These are phyloP conservation scores for Drosophila nikananu DNA, from an alignment of 1,140 invertebrate genomes.

Conservation along the genomic window DNA sequence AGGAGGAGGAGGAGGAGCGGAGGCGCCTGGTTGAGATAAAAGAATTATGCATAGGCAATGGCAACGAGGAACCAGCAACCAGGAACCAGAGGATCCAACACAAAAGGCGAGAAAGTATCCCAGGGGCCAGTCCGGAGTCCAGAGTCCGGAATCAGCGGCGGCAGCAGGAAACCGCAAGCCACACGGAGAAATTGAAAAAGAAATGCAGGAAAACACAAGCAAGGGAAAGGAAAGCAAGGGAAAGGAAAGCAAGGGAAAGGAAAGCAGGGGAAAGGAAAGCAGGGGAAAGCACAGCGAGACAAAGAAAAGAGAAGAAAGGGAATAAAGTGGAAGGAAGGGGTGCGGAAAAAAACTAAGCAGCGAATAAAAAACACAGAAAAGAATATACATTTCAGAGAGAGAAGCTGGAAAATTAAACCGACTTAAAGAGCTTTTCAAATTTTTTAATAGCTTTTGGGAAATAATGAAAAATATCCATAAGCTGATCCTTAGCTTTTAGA, in stretches of 20 bases:
- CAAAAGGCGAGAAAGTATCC: conserved; percentile 51
- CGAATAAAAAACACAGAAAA: conserved; percentile 13
- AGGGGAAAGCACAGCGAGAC: conserved; percentile 10
- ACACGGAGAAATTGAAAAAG: conserved; percentile 59
- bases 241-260: conserved; percentile 10
- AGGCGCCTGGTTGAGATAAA: conserved; percentile 65
- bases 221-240: neutral
- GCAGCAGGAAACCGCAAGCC: conserved; percentile 70
- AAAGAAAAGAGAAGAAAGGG: neutral
- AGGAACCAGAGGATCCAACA: conserved; percentile 14
- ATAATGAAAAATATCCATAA: neutral
- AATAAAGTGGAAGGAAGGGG: neutral
- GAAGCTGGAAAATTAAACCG: neutral
- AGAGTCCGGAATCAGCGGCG: conserved; percentile 12
- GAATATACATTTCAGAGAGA: neutral
- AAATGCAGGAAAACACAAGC: conserved; percentile 18
- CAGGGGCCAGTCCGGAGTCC: conserved; percentile 13
- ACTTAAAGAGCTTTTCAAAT: no score
- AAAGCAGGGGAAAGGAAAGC: neutral
- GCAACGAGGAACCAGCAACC: neutral
- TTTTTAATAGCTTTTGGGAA: neutral
- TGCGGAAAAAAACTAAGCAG: neutral
- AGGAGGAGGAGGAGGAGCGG: neutral
- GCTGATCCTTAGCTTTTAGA: neutral
- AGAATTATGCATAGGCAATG: conserved; percentile 77